Evolutionary conservation across 1,140 invertebrate genomes (phyloP).

Genomic region (Tenebrio molitor): DNA sequence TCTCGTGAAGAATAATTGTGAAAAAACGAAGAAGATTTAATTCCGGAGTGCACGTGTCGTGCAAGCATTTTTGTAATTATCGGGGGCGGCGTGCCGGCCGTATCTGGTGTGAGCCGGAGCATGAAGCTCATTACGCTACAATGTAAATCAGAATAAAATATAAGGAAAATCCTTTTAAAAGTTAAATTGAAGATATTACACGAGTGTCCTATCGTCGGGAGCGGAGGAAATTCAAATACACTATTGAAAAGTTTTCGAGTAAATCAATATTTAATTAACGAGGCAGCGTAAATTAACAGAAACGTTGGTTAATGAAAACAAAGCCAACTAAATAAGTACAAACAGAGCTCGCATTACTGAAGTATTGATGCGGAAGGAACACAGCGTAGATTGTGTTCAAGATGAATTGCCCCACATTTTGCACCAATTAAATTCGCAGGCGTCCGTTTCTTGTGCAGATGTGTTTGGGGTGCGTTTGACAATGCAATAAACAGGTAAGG

Average conservation of each 20-base stretch:
- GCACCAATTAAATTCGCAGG: conserved; percentile 27
- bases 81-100: neutral
- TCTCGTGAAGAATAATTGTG: too few relatives aligned
- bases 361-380: conserved; percentile 45
- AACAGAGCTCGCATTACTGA: conserved; percentile 42
- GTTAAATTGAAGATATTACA: conserved; percentile 11
- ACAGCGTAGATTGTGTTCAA: conserved; percentile 38
- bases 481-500: conserved; percentile 28
- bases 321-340: conserved; percentile 46
- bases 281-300: conserved; percentile 46
- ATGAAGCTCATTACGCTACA: conserved; percentile 7
- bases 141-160: conserved; percentile 33
- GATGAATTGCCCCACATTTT: conserved; percentile 40
- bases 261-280: conserved; percentile 50
- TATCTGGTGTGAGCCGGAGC: conserved; percentile 11
- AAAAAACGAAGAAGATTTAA: too few relatives aligned
- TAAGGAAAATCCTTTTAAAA: conserved; percentile 20
- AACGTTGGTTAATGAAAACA: conserved; percentile 46
- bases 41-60: too few relatives aligned
- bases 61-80: too few relatives aligned
- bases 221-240: conserved; percentile 14
- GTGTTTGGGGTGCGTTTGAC: conserved; percentile 10
- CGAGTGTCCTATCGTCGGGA: conserved; percentile 3
- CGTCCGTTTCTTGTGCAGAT: conserved; percentile 23
- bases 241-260: conserved; percentile 32